Conservation (phyloP, 1,140 invertebrate species). For the Drosophila mojavensis region DNA sequence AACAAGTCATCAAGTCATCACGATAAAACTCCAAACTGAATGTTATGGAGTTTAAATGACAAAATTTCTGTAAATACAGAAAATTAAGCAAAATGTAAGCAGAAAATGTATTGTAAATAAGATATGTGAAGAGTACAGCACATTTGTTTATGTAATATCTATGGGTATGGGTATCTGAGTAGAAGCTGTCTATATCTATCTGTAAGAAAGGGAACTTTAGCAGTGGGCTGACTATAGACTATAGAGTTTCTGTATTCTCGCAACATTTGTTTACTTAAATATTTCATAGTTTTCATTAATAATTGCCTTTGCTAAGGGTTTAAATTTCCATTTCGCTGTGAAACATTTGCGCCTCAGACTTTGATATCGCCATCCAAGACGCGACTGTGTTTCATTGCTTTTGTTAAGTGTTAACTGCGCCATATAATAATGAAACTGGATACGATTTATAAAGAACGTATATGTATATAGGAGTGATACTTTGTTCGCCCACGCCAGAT, state of each 20-base stretch:
- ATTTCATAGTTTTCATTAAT: slow-evolving; percentile 3
- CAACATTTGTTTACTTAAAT: slow-evolving; percentile 33
- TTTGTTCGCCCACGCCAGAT: too few relatives aligned
- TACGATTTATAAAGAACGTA: slow-evolving; percentile 10
- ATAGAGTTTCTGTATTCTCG: neutral
- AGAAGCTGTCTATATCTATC: too few relatives aligned
- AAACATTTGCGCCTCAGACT: slow-evolving; percentile 30
- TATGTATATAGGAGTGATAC: neutral
- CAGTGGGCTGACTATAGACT: too few relatives aligned
- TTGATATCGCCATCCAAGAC: slow-evolving; percentile 37
- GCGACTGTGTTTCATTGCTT: slow-evolving; percentile 1
- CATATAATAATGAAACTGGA: slow-evolving; percentile 8
- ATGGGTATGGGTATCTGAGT: too few relatives aligned
- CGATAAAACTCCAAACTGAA: neutral
- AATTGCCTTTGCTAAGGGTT: neutral
- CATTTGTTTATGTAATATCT: too few relatives aligned
- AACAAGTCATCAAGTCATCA: neutral
- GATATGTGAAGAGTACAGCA: too few relatives aligned
- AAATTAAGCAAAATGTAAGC: too few relatives aligned
- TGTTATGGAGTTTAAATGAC: neutral
- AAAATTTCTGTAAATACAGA: too few relatives aligned
- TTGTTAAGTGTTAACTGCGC: slow-evolving; percentile 34
- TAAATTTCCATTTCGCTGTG: too few relatives aligned
- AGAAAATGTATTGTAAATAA: too few relatives aligned
- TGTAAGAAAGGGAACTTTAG: too few relatives aligned